Base-by-base conservation (phyloP, 2,888 invertebrate species). In the Agonopterix alstromeriana region DNA sequence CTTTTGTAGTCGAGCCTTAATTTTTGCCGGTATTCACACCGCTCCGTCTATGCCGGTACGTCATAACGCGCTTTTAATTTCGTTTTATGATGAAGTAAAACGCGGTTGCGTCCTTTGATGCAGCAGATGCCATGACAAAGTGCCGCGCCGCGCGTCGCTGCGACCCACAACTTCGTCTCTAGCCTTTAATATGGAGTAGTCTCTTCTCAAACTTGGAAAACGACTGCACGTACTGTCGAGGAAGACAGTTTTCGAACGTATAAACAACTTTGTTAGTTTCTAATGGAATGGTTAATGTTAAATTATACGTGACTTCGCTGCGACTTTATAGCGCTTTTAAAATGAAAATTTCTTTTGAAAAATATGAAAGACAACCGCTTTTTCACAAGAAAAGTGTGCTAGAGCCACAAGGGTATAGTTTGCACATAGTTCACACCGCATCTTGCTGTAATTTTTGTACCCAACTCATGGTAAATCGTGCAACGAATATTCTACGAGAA, bases 151-250 rank as follows among this genome's bases (percentile, higher is more conserved):
- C 60, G 63, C 65, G 38, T 9, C 58, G 59, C 60, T 66, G 59
- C 65, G 61, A 67, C 66, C 67, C 61, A 60, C 63, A 73, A 76
- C 68, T 78, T 73, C 66, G 66, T 63, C 66, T 65, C 65, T 59
- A 63, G 64, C 67, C 69, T 77, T 77, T 73, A 76, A 73, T 78
- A 77, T 73, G 69, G 70, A 76, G 67, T 65, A 77, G 73, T 73
- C 65, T 66, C 67, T 69, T 65, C 61, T 63, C 60, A 59, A 77
- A 75, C 70, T 76, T 75, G 59, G 66, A 56, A 65, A 73, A 72
- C 65, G 70, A 69, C 65, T 70, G 65, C 73, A 70, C 68, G 71
- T 75, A 69, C 64, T 51, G 56, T 56, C 55, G 55, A 54, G 61
- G 63, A 69, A 69, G 69, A 67, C 66, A 67, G 62, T 73, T 72